Conservation (phyloP, 2,888 invertebrate genomes). For the Platypus cylindrus region DNA sequence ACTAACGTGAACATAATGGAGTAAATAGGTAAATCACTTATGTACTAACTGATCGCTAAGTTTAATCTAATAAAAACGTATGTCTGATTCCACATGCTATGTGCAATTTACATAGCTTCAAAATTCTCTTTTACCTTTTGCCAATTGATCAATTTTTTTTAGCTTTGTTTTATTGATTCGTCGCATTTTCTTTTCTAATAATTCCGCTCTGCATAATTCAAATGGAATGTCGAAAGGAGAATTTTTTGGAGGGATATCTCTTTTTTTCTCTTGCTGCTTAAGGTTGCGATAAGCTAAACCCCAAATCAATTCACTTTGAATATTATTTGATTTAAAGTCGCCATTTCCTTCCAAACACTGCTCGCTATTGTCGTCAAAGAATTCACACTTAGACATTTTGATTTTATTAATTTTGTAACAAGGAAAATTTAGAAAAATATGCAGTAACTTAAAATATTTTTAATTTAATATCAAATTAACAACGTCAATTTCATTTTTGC, state of each 20-base stretch:
- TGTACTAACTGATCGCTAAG: too few relatives aligned
- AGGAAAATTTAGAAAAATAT: too few relatives aligned
- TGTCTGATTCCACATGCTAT: too few relatives aligned
- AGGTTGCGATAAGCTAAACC: slow-evolving; percentile 12
- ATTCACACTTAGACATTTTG: slow-evolving; percentile 11
- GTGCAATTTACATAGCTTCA: too few relatives aligned
- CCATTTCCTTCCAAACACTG: background rate
- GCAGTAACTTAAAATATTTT: too few relatives aligned
- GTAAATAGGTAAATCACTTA: too few relatives aligned
- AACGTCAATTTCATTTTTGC: too few relatives aligned
- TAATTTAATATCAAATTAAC: too few relatives aligned
- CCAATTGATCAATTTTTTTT: background rate
- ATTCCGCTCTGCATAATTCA: slow-evolving; percentile 12
- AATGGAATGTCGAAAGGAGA: slow-evolving; percentile 16
- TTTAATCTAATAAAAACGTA: too few relatives aligned
- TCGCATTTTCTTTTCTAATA: slow-evolving; percentile 4
- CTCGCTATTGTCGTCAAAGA: slow-evolving; percentile 1
- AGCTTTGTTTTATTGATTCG: background rate
- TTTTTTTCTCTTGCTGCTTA: slow-evolving; percentile 12
- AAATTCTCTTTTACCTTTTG: background rate
- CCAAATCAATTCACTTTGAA: slow-evolving; percentile 17
- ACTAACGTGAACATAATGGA: too few relatives aligned
- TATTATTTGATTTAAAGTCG: slow-evolving; percentile 9
- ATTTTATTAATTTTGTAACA: too few relatives aligned
- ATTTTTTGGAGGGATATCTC: slow-evolving; percentile 11